Base-by-base conservation (phyloP, 2,113 vertebrate genomes). In the Cyphomyrus plagiostoma region DNA sequence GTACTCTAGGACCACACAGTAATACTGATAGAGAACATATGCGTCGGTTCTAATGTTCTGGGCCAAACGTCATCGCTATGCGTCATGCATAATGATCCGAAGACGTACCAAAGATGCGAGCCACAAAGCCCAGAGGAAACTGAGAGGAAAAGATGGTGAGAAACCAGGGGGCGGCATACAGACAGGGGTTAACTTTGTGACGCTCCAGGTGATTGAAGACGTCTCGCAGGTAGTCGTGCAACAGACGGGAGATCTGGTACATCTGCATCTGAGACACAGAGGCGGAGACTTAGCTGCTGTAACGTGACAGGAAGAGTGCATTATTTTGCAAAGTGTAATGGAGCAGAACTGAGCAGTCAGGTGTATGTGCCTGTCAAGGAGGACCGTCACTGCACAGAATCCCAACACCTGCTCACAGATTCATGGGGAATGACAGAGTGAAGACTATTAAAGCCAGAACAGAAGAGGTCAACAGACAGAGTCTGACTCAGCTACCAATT, bases 91-190 rank as follows among this genome's bases (percentile, higher is more conserved):
- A 30, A 30, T 4, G 62, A 70, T 70, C n/a, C 10, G 9, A 2
- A 45, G 53, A 91, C 95, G 93, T 98, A 99, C 98, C 98, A 93
- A 99, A 99, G 91, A 99, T 95, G 93, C 98, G 97, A 90, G 98
- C 97, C 92, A 30, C 62, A 10, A 70, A 70, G 62, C 62, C 62
- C n/a, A 70, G 62, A 1, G 62, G 62, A 4, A 70, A 99, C 39
- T 99, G 98, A 17, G 98, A 99, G 91, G 98, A 98, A 0, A 98
- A 99, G 82, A 99, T 93, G 0, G 98, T 99, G 91, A 99, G 98
- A 92, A 99, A 98, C 98, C 98, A 99, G 0, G 98, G 98, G 0
- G 98, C 98, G 11, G 98, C 98, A 74, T 99, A 99, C 89, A 99
- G 97, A 91, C 98, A 99, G 52, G 98, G 98, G 92, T 97, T 96